Base-by-base conservation (phyloP, 92 coral and sea anemone genomes). In the Umimayanthus kanabou region DNA sequence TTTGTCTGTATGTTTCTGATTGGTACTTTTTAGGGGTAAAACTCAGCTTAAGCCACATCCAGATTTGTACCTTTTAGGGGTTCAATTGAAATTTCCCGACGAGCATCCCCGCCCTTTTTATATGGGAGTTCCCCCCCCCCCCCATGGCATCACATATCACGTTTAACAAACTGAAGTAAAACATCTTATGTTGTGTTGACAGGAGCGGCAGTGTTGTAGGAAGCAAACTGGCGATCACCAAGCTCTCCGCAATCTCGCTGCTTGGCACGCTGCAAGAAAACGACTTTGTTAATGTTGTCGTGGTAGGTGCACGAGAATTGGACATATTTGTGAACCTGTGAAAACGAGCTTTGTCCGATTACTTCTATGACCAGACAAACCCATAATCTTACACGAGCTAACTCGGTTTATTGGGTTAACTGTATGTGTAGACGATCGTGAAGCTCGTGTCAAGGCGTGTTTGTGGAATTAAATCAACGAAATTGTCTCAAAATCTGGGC, bases 181-280 rank as follows among this genome's bases (percentile, higher is more conserved):
- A 77, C 49, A 57, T 57, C 3, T 57, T 25, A 78, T 47, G 80
- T 79, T 28, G 20, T 30, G 43, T 33, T 79, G 37, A 53, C 88
- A 97, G 99, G 93, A 97, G 99, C 57, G 99, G 99, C 13, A 97
- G 99, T 76, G 94, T 95, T 91, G 92, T 92, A 39, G 99, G 99
- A 25, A 94, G 89, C 53, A 96, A 96, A 70, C 75, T 95, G 30
- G 88, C 96, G 39, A 97, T 97, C 85, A 88, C 91, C 80, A 95
- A 91, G 77, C 92, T 95, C 71, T 94, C 98, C 49, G 96, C 96
- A 16, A 58, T 81, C 57, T 91, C 93, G 39, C 85, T 97, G 43
- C 92, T 97, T 79, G 98, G 95, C 75, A 97, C 99, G 20, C 94
- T 97, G 74, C 99, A 95, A 86, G 99, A 97, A 91, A 95, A 97